Evolutionary conservation across 1,140 invertebrate species (phyloP).

Genomic region (Drosophila pectinifera): DNA sequence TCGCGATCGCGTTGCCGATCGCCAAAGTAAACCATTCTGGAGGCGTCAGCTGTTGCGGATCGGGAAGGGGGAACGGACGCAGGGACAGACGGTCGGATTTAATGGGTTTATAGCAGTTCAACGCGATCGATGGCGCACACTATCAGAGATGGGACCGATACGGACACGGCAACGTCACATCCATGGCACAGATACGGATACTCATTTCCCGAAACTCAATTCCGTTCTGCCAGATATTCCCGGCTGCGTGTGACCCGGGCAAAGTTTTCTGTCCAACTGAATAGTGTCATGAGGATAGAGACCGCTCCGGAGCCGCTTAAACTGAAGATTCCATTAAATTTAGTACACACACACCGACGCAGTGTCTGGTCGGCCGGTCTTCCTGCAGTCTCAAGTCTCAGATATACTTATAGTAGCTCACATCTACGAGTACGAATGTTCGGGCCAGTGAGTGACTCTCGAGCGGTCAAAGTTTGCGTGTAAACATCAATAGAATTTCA

Average conservation of each 20-base stretch:
- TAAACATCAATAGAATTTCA: slow-evolving; percentile 82
- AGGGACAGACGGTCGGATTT: slow-evolving; percentile 11
- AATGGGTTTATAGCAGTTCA: slow-evolving; percentile 30
- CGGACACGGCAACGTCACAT: slow-evolving; percentile 29
- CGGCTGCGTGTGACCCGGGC: slow-evolving; percentile 53
- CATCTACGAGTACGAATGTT: slow-evolving; percentile 18
- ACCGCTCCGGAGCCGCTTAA: slow-evolving; percentile 61
- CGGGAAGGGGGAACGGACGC: slow-evolving; percentile 5
- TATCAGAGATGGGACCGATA: slow-evolving; percentile 40
- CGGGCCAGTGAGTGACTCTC: slow-evolving; percentile 37
- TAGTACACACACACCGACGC: slow-evolving; percentile 63
- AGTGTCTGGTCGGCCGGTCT: slow-evolving; percentile 31
- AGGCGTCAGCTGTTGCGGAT: slow-evolving; percentile 7
- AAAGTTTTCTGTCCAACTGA: slow-evolving; percentile 67
- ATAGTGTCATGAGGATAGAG: slow-evolving; percentile 50
- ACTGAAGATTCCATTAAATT: slow-evolving; percentile 73
- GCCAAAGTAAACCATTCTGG: slow-evolving; percentile 74
- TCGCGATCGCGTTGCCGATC: slow-evolving; percentile 69
- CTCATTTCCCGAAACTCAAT: slow-evolving; percentile 40
- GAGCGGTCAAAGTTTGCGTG: slow-evolving; percentile 80
- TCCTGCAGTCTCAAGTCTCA: slow-evolving; percentile 49
- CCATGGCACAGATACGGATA: slow-evolving; percentile 52
- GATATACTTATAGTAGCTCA: slow-evolving; percentile 12
- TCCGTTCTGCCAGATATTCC: slow-evolving; percentile 32
- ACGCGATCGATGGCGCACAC: slow-evolving; percentile 19